Evolutionary conservation across 2,888 invertebrate genomes (phyloP), one percentile per base, ranked within the genome.

Genomic region (Heliconius aoede): DNA sequence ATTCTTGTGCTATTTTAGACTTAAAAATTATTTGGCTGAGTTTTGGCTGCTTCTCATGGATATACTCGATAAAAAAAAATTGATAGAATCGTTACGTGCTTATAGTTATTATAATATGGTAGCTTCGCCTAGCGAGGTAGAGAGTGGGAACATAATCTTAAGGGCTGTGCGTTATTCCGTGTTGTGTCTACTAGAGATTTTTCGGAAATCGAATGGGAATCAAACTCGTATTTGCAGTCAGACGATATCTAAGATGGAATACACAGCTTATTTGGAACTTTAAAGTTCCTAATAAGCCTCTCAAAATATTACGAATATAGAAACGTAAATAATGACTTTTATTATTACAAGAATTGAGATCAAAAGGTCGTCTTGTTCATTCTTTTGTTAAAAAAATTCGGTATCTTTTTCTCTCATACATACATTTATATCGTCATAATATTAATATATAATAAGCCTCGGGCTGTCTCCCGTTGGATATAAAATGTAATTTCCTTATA

Each of bases 311-410:
- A 55, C 55, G 11, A n/a, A n/a, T 55, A 55, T 55, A 55, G n/a
- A n/a, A n/a, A n/a, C 9, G 3, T 11, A 55, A 26, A 26, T 60
- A 61, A 9, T 61, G 28, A 61, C 8, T 61, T 61, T 61, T 61
- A 15, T 28, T 28, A 61, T 61, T 61, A 61, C 21, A 8, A 61
- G 61, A 61, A 61, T 18, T 28, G 61, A 28, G 28, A 21, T 61
- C 61, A 61, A 61, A n/a, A 61, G 28, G 28, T 28, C 61, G 26
- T 61, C 61, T 61, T 28, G 61, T 61, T 28, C 61, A 21, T 18
- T 61, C 61, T 61, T 61, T 61, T 61, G 61, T 61, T 26, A 30
- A 61, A 60, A 26, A 28, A 61, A 28, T 18, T 61, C 61, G 28
- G 28, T 21, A 28, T 28, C 24, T 28, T 61, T 28, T 61, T 8